These are phyloP conservation scores for Macrobrachium rosenbergii DNA, from an alignment of 1,140 invertebrate genomes.

Conservation along the genomic window DNA sequence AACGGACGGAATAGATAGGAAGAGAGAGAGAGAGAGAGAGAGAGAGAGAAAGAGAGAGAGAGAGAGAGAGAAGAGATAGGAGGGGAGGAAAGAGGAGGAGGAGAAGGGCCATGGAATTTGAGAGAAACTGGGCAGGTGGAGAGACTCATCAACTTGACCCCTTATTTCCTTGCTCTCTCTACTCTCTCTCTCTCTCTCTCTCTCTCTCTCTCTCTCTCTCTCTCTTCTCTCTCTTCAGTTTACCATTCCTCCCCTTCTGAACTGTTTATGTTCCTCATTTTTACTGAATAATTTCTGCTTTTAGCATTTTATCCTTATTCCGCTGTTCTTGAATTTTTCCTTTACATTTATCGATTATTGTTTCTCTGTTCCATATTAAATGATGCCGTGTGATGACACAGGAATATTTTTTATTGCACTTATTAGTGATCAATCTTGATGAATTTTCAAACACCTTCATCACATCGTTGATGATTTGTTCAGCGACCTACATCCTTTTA, in stretches of 20 bases:
- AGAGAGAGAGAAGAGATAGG: background rate
- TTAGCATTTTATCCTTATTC: background rate
- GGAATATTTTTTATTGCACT: too few relatives aligned
- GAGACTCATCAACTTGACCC: background rate
- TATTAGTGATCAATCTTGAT: too few relatives aligned
- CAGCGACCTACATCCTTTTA: too few relatives aligned
- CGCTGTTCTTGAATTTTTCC: background rate
- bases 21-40: constrained; percentile 3
- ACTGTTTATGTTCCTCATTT: background rate
- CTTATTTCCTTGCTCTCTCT: background rate
- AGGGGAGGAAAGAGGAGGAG: background rate
- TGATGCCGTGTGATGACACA: too few relatives aligned
- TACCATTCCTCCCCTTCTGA: background rate
- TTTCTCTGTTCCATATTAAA: background rate
- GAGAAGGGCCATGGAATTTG: background rate
- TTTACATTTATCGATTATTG: background rate
- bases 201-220: constrained; percentile 7
- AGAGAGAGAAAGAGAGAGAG: constrained; percentile 20
- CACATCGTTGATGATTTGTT: too few relatives aligned
- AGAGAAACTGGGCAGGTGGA: background rate
- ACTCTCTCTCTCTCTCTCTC: constrained; percentile 21
- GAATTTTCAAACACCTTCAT: too few relatives aligned
- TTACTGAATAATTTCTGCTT: background rate
- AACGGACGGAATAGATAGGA: background rate
- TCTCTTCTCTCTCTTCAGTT: background rate